Evolutionary conservation across 2,888 invertebrate genomes (phyloP), one percentile per base, ranked within the genome.

Genomic region (Perizoma affinitatum): DNA sequence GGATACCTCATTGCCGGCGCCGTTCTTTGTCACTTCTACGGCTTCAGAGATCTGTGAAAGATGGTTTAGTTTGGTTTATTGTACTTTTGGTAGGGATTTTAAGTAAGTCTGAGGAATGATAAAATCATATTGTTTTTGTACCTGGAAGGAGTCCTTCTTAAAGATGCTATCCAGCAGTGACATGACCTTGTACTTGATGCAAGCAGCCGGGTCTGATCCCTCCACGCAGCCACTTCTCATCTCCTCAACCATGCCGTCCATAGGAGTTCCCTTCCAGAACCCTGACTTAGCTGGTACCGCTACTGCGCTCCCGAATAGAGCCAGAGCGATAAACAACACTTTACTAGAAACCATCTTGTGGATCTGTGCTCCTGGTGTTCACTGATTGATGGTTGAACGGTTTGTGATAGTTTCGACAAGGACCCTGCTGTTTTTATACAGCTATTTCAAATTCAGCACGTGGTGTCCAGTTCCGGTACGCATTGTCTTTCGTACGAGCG

Each of bases 121-220:
- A 34, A 5, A 38, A 22, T 22, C 34, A 33, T 46, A 9, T 9
- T 46, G 1, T 22, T 38, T 38, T 38, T 10, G 87, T 91, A 96
- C 96, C 94, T 96, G 95, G 88, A 95, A 96, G 71, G 94, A 94
- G 81, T 96, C 96, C 89, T 96, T 96, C 84, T 95, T 95, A 87
- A 96, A 94, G 73, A 96, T 94, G 75, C 95, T 95, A 85, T 96
- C 96, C 82, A 97, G 88, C 69, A 96, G 93, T 66, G 95, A 95
- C 93, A 97, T 95, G 67, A 96, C 96, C 83, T 96, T 96, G 92
- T 95, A 96, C 86, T 97, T 96, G 87, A 97, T 95, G 88, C 97
- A 97, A 68, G 96, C 95, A 59, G 96, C 93, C 22, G 96, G 95
- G 82, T 96, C 96, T 72, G 95, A 95, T 72, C 95, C 95, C 73